Evolutionary conservation across 2,113 vertebrate species (phyloP).

Genomic region (Scortum barcoo): DNA sequence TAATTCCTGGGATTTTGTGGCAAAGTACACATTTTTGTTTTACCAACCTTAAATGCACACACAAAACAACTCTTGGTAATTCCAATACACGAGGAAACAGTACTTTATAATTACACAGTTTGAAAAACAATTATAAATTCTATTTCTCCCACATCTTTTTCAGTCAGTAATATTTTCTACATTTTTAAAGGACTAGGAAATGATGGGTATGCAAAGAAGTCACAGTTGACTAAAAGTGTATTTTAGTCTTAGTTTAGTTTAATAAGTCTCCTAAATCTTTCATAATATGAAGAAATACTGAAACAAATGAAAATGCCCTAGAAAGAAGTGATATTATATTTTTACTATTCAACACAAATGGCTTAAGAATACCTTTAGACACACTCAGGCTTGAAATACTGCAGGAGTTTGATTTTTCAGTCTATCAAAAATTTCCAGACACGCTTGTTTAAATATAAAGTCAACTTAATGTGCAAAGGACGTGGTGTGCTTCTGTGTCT

Average conservation of each 20-base stretch:
- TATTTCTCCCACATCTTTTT: neutral
- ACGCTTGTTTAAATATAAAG: neutral
- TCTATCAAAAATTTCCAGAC: neutral
- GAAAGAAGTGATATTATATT: neutral
- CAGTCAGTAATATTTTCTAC: neutral
- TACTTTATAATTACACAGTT: neutral
- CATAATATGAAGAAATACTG: neutral
- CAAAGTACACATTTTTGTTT: conserved; percentile 24
- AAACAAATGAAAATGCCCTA: neutral
- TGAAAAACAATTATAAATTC: neutral
- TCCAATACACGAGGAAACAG: neutral
- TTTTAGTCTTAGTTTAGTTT: too few species aligned
- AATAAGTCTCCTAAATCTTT: neutral
- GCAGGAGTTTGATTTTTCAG: neutral
- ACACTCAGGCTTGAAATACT: neutral
- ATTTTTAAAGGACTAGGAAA: neutral
- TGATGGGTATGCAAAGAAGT: neutral
- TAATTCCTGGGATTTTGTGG: conserved; percentile 23
- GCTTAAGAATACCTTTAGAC: neutral
- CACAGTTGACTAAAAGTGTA: neutral
- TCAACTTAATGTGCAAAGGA: conserved; percentile 17
- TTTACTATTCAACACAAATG: neutral
- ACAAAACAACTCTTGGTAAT: neutral
- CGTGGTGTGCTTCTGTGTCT: neutral
- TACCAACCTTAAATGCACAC: too few species aligned